Evolutionary conservation across 2,797 vertebrate genomes (phyloP), one percentile per base, ranked within the genome.

Genomic region (Cuculus canorus): DNA sequence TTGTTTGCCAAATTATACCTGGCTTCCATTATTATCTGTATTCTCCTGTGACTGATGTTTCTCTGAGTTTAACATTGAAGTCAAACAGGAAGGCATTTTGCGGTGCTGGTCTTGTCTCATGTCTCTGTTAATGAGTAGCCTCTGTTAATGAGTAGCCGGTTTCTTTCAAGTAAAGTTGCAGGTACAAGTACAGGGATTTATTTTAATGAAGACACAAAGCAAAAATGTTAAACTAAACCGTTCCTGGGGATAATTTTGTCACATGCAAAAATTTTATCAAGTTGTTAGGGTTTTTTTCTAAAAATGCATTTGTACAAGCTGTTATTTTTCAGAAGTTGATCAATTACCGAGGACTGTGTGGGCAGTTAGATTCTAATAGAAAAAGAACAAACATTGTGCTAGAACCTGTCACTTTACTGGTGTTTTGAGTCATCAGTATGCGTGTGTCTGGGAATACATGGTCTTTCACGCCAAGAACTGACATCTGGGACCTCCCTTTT

Each of bases 21-120:
- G n/a, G 13, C 10, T 63, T 82, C 19, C 11, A 5, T 73, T 69
- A 13, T 45, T 39, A 27, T 39, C 8, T 61, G 4, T 77, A n/a
- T 68, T 78, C 47, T 50, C 11, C 56, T 68, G 10, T 1, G 1
- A 25, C 23, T 1, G 0, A 1, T 19, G 2, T 77, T 86, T 77
- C 59, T 60, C 18, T n/a, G 52, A 52, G 27, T 14, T 61, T 68
- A 57, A 68, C 4, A 4, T 12, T 57, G 27, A 68, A 27, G 37
- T 57, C 54, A 82, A 82, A 57, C 16, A 57, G n/a, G 37, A 75
- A 35, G 13, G 22, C 24, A 13, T 66, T 81, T 56, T 50, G 45
- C n/a, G n/a, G n/a, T n/a, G n/a, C n/a, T n/a, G 50, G 13, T 78
- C 17, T 60, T 70, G 12, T 47, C 41, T 61, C 39, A 18, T 28